These are phyloP conservation scores for Pongo abelii DNA, from an alignment of 2,113 vertebrate genomes.

Conservation along the genomic window DNA sequence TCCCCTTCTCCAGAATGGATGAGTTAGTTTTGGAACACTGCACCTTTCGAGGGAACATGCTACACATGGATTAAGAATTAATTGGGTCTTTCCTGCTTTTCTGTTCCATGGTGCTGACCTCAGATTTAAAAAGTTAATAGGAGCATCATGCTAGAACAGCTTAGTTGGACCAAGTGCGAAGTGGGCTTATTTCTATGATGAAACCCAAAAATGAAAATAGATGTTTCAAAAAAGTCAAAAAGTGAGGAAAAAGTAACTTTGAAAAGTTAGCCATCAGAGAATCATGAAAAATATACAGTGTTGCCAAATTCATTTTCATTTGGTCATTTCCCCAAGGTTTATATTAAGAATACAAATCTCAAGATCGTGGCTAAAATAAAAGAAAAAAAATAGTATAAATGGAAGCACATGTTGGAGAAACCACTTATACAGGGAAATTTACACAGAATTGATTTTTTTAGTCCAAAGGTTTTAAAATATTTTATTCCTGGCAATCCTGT, in stretches of 20 bases:
- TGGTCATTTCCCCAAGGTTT: constrained; percentile 1
- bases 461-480: not conserved
- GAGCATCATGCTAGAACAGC: not conserved
- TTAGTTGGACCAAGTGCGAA: not conserved
- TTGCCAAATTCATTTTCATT: constrained; percentile 48
- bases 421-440: not conserved
- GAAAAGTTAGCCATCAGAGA: constrained; percentile 1
- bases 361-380: not conserved
- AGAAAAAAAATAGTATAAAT: not conserved
- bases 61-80: not conserved
- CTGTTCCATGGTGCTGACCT: not conserved
- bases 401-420: constrained; percentile 43
- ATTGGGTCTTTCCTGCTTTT: not conserved
- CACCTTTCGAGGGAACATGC: not conserved
- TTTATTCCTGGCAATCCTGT: not conserved
- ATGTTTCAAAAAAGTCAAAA: not conserved
- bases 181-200: constrained; percentile 4
- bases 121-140: not conserved
- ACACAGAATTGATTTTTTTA: not conserved
- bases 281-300: not conserved
- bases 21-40: not conserved
- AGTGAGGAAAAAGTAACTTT: not conserved
- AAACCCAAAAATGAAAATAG: not conserved
- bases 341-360: constrained; percentile 29
- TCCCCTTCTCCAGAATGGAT: not conserved